Evolutionary conservation across 2,113 vertebrate genomes (phyloP).

Genomic region (Helogale parvula): DNA sequence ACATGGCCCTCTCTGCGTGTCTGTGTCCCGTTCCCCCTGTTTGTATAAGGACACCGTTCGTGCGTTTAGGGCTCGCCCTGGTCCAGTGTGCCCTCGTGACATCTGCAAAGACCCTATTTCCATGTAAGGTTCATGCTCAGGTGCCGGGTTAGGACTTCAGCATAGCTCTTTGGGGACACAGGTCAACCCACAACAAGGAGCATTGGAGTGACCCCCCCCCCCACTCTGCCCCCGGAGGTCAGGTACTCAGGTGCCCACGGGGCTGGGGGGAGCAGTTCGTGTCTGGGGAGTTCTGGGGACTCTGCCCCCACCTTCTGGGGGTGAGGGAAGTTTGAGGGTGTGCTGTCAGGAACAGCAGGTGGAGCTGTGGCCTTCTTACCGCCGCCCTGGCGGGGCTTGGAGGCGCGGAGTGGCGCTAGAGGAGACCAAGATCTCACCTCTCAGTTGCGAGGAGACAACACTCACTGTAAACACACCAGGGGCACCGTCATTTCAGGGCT

Average conservation of each 20-base stretch:
- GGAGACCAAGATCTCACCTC: background rate
- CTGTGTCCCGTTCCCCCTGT: background rate
- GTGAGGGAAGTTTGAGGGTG: background rate
- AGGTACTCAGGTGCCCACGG: background rate
- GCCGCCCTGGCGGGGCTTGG: background rate
- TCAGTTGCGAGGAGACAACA: background rate
- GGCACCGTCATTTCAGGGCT: background rate
- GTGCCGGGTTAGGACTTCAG: background rate
- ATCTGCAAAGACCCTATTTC: background rate
- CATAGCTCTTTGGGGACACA: background rate
- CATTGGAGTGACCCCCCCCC: background rate
- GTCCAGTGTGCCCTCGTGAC: background rate
- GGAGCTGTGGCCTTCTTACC: background rate
- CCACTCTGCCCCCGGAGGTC: background rate
- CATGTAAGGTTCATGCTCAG: background rate
- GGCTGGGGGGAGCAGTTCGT: background rate
- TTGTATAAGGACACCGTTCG: background rate
- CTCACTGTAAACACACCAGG: constrained; percentile 8
- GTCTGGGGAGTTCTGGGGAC: background rate
- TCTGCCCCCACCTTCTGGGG: background rate
- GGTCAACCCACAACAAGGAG: background rate
- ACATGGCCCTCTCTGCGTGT: background rate
- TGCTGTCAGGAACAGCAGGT: background rate
- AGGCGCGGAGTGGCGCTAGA: too few relatives aligned
- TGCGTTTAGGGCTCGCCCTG: background rate